A percentile compares a stretch with the other conserved stretches of the same genome.
These are phyloP conservation scores for Natator depressus DNA, from an alignment of 2,113 vertebrate genomes.

Conservation along the genomic window DNA sequence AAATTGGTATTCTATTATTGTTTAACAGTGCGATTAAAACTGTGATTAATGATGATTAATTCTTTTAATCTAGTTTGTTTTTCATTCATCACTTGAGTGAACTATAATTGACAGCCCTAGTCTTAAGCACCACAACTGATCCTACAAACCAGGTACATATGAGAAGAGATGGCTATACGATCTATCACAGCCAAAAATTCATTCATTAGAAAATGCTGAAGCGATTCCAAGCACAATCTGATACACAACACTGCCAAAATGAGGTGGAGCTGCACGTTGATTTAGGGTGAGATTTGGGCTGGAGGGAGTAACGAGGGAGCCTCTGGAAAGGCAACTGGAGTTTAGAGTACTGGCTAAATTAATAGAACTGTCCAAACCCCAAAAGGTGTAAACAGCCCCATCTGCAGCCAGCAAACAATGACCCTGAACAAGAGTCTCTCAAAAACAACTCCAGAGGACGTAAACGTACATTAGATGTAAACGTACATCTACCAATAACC, in stretches of 20 bases:
- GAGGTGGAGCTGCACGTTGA: not conserved
- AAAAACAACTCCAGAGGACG: not conserved
- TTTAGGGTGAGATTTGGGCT: not conserved
- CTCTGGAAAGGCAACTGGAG: not conserved
- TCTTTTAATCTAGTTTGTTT: too few species aligned
- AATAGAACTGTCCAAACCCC: not conserved
- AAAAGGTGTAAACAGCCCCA: slow-evolving; percentile 61
- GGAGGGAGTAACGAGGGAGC: not conserved
- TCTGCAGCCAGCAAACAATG: slow-evolving; percentile 53
- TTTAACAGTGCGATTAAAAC: too few species aligned
- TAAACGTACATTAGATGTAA: not conserved
- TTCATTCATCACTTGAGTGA: too few species aligned
- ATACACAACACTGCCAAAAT: not conserved
- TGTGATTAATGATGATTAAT: too few species aligned
- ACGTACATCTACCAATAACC: not conserved
- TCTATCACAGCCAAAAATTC: not conserved
- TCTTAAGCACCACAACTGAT: not conserved
- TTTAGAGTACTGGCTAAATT: not conserved
- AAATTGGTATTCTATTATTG: too few species aligned
- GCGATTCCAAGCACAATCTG: not conserved
- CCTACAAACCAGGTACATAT: not conserved
- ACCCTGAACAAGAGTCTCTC: not conserved
- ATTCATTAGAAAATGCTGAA: not conserved
- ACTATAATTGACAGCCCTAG: too few species aligned
- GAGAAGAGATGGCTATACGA: not conserved